These are phyloP conservation scores for Crepidodera aurea DNA, from an alignment of 2,888 invertebrate species.

Conservation along the genomic window DNA sequence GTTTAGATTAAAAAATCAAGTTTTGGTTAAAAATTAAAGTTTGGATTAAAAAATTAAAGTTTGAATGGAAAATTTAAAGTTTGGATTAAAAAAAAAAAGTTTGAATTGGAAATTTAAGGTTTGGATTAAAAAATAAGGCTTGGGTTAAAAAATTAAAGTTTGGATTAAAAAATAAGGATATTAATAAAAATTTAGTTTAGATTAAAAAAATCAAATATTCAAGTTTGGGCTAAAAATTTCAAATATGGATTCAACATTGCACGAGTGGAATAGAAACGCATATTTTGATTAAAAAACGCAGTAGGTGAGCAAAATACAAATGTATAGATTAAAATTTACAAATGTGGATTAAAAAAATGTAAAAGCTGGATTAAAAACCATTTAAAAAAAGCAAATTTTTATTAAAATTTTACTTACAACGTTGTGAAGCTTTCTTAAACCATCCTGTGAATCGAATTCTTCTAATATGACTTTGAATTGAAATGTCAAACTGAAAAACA, in stretches of 20 bases:
- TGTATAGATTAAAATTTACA: neutral
- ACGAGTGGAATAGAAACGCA: too few species aligned
- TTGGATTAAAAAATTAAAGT: neutral
- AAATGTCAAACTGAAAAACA: slow-evolving; percentile 97
- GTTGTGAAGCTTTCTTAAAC: slow-evolving; percentile 91
- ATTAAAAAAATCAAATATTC: too few species aligned
- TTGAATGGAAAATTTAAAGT: too few species aligned
- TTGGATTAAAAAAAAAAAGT: neutral
- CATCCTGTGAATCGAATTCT: slow-evolving; percentile 93
- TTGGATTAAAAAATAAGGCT: neutral
- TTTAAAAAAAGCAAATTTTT: neutral
- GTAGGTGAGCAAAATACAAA: too few species aligned
- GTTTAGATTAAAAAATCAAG: too few species aligned
- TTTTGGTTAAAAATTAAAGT: neutral
- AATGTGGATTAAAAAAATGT: neutral
- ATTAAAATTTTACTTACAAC: slow-evolving; percentile 72
- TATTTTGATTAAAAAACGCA: too few species aligned
- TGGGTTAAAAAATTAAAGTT: too few species aligned
- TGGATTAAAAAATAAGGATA: neutral
- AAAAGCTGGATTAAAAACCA: neutral
- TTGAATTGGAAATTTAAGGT: too few species aligned
- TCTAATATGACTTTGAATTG: slow-evolving; percentile 92
- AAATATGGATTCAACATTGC: too few species aligned
- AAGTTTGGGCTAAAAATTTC: neutral
- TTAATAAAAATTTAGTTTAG: neutral